Conservation (phyloP, 2,888 invertebrate species). For the Anodontia alba region DNA sequence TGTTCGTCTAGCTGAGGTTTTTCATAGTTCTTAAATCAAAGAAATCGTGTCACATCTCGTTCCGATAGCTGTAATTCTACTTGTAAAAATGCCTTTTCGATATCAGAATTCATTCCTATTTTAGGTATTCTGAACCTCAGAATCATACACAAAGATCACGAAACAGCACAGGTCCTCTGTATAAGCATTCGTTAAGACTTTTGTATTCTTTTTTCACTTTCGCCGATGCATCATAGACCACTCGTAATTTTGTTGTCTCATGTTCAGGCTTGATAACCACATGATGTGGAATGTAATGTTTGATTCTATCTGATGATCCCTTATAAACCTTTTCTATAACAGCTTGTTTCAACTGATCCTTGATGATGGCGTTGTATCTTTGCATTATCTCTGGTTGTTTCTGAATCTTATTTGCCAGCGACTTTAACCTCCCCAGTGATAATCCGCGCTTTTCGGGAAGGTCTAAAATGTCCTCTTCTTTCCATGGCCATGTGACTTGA, state of each 20-base stretch:
- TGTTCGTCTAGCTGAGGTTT: not conserved
- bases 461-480: slow-evolving; percentile 19
- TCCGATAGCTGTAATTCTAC: slow-evolving; percentile 18
- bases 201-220: not conserved
- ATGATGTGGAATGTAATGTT: slow-evolving; percentile 41
- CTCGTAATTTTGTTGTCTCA: slow-evolving; percentile 18
- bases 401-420: not conserved
- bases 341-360: slow-evolving; percentile 29
- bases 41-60: slow-evolving; percentile 26
- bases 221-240: slow-evolving; percentile 24
- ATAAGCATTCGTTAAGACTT: slow-evolving; percentile 44
- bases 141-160: slow-evolving; percentile 24
- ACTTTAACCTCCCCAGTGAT: slow-evolving; percentile 29
- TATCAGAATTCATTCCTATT: slow-evolving; percentile 22
- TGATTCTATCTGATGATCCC: not conserved
- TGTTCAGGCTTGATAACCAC: slow-evolving; percentile 27
- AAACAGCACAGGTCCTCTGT: slow-evolving; percentile 27
- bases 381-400: slow-evolving; percentile 20
- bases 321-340: slow-evolving; percentile 35
- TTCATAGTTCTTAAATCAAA: slow-evolving; percentile 26
- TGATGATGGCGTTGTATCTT: slow-evolving; percentile 27
- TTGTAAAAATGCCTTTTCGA: slow-evolving; percentile 32
- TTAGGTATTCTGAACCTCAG: slow-evolving; percentile 27
- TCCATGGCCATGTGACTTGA: no score
- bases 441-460: slow-evolving; percentile 28